Base-by-base conservation (phyloP, 2,888 invertebrate species). In the Alloscopus bannaensis region DNA sequence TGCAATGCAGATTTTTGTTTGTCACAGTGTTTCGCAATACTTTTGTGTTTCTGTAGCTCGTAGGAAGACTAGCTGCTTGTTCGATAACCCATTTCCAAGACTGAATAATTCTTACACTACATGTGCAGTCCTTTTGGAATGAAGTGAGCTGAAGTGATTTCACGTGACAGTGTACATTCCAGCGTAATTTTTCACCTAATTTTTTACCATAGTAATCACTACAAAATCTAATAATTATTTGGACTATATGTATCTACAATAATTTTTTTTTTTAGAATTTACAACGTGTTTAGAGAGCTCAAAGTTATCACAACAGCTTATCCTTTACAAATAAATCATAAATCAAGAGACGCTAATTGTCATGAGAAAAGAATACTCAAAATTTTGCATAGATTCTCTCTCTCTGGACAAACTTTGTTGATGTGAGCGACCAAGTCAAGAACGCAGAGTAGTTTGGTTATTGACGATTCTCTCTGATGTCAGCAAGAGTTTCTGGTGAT, bases 31-130 rank as follows among this genome's bases (percentile, higher is more conserved):
- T 36, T 8, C 13, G 36, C 8, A 13, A 36, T 8, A 36, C 13
- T 36, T 36, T 13, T 36, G 36, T 13, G 13, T 13, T 52, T 55
- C 16, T 57, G 6, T 31, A 45, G 72, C 72, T 72, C 72, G 26
- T 45, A 47, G 72, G 72, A 73, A 73, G 72, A 73, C 72, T 73
- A 73, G 72, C 64, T 65, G 42, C 28, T n/a, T 50, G 20, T 59
- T 22, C 28, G 52, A n/a, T 28, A 45, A 1, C 31, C 6, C 13
- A 3, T 3, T 16, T 20, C 24, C 16, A 16, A 52, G 52, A 52
- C 13, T 13, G 3, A 45, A 45, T 4, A 11, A 45, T 45, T 45
- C 18, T 4, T 16, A 11, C 18, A 45, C 3, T 45, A n/a, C n/a
- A n/a, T 26, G 26, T 28, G 55, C 24, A 57, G 28, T 57, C 26